Evolutionary conservation across 2,797 vertebrate genomes (phyloP).

Genomic region (Cyclura pinguis): DNA sequence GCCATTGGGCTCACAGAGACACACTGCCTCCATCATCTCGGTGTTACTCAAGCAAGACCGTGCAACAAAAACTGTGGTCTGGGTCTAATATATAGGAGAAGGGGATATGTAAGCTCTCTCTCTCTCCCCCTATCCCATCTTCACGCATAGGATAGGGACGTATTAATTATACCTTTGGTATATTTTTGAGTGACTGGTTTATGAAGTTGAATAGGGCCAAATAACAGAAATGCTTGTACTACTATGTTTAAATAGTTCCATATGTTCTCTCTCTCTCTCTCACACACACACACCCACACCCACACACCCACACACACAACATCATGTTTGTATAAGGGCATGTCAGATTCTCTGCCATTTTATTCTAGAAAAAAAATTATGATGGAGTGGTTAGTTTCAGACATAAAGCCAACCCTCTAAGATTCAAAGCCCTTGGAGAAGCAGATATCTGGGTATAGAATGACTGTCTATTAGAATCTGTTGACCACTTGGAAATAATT

Average conservation of each 20-base stretch:
- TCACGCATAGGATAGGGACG: not conserved
- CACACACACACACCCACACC: no score
- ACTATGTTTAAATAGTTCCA: not conserved
- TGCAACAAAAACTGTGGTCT: not conserved
- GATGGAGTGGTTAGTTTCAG: conserved; percentile 45
- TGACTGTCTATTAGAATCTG: conserved; percentile 30
- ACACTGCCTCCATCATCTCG: not conserved
- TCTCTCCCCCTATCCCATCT: no score
- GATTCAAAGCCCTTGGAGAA: no score
- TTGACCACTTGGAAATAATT: conserved; percentile 5
- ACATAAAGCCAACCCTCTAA: conserved; percentile 29
- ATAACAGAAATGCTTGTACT: conserved; percentile 10
- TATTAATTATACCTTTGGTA: not conserved
- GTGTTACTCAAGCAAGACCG: not conserved
- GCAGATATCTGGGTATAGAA: conserved; percentile 3
- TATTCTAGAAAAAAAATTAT: not conserved
- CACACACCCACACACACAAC: no score
- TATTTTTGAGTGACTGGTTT: not conserved
- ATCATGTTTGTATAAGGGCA: not conserved
- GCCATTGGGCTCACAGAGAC: not conserved
- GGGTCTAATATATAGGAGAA: not conserved
- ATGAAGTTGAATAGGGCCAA: not conserved
- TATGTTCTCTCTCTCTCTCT: no score
- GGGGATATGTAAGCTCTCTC: not conserved
- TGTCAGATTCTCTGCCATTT: not conserved